Conservation (phyloP, 1,140 invertebrate species). For the Choristoneura fumiferana region DNA sequence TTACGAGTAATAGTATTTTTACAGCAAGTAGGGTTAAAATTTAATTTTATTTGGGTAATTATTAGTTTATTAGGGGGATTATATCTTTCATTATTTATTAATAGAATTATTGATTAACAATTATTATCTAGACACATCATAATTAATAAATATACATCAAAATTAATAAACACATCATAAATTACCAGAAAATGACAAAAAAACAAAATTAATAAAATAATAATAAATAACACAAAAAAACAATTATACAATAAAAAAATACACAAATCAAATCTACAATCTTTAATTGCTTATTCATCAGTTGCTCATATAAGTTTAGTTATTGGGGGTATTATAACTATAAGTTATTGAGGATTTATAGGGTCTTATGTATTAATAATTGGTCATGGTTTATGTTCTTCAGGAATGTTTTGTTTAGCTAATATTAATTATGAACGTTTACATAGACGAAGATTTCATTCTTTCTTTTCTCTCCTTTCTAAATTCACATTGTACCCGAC, state of each 20-base stretch:
- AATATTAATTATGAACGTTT: slow-evolving; percentile 82
- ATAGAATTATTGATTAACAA: too few relatives aligned
- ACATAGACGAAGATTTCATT: slow-evolving; percentile 64
- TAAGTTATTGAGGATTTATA: slow-evolving; percentile 66
- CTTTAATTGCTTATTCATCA: slow-evolving; percentile 82
- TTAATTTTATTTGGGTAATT: slow-evolving; percentile 72
- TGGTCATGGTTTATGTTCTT: slow-evolving; percentile 83
- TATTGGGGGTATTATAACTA: slow-evolving; percentile 71
- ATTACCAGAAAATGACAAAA: too few relatives aligned
- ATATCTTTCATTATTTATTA: slow-evolving; percentile 79
- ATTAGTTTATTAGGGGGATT: slow-evolving; percentile 79
- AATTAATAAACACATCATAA: too few relatives aligned
- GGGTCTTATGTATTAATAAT: slow-evolving; percentile 81
- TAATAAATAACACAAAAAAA: too few relatives aligned
- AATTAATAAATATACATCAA: too few relatives aligned
- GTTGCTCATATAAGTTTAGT: slow-evolving; percentile 80
- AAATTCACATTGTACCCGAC: slow-evolving; percentile 1
- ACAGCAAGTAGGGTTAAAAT: slow-evolving; percentile 61
- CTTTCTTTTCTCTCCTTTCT: too few relatives aligned
- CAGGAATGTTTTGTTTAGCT: slow-evolving; percentile 83
- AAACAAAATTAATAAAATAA: too few relatives aligned
- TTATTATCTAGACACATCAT: too few relatives aligned
- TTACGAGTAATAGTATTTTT: slow-evolving; percentile 76
- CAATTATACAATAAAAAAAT: too few relatives aligned
- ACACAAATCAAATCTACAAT: too few relatives aligned